Evolutionary conservation across 2,113 vertebrate genomes (phyloP).

Genomic region (Chloebia gouldiae): DNA sequence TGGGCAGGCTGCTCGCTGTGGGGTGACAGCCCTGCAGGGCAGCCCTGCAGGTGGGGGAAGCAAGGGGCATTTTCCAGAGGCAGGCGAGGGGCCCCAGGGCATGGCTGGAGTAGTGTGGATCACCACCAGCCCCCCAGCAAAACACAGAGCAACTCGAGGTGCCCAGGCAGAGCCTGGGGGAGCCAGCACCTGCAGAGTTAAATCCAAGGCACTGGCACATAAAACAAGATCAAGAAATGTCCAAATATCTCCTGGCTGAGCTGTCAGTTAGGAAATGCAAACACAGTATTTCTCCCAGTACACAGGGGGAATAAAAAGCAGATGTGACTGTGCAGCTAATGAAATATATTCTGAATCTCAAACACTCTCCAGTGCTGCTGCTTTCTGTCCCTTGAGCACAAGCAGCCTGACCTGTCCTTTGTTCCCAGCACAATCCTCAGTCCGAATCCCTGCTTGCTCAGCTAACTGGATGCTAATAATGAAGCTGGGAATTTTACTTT

Average conservation of each 20-base stretch:
- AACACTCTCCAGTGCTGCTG: not conserved
- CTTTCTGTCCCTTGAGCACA: not conserved
- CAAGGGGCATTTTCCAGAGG: not conserved
- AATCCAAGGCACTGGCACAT: not conserved
- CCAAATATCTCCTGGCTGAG: not conserved
- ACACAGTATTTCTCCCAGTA: not conserved
- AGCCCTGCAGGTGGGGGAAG: not conserved
- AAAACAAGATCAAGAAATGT: not conserved
- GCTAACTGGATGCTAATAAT: not conserved
- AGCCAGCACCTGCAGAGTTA: not conserved
- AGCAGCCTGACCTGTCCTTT: not conserved
- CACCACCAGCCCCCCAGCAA: not conserved
- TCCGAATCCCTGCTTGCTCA: not conserved
- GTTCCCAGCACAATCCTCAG: not conserved
- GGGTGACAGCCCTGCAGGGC: not conserved
- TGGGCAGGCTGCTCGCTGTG: fast-evolving
- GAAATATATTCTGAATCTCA: not conserved
- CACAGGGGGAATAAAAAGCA: not conserved
- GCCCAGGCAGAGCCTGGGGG: not conserved
- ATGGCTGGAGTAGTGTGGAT: not conserved
- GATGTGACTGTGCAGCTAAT: not conserved
- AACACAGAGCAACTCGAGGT: not conserved
- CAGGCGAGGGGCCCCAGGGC: not conserved
- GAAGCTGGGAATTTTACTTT: not conserved
- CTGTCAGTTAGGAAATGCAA: not conserved